These are phyloP conservation scores for Nanorana parkeri DNA, from an alignment of 2,113 vertebrate genomes.

Conservation along the genomic window DNA sequence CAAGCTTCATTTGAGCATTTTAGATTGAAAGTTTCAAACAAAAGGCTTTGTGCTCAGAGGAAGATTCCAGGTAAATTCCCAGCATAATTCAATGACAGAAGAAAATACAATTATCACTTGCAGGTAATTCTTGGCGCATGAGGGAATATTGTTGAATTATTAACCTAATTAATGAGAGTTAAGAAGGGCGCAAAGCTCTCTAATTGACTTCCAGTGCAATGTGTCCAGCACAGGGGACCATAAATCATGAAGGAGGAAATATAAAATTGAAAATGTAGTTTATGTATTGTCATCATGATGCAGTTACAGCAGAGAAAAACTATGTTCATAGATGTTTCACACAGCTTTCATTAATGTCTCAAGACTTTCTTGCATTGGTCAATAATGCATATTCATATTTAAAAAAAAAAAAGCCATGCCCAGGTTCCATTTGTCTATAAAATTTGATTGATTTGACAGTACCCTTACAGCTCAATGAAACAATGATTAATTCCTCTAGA, in stretches of 20 bases:
- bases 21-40: conserved; percentile 2
- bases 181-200: conserved; percentile 27
- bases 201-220: conserved; percentile 43
- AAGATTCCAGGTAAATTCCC: conserved; percentile 38
- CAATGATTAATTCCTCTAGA: too few species aligned
- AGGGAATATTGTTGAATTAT: conserved; percentile 38
- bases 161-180: conserved; percentile 45
- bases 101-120: conserved; percentile 44
- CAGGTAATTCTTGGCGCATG: conserved; percentile 48
- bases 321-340: neutral
- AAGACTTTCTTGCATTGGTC: neutral
- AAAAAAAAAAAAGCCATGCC: too few species aligned
- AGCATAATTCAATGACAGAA: conserved; percentile 42
- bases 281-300: conserved; percentile 1
- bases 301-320: conserved; percentile 3
- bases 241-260: conserved; percentile 34
- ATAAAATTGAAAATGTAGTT: conserved; percentile 35
- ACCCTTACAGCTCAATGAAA: too few species aligned
- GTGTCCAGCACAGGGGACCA: conserved; percentile 48
- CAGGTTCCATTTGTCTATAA: too few species aligned
- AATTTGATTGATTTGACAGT: too few species aligned
- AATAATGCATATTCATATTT: too few species aligned
- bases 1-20: conserved; percentile 13
- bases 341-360: neutral
- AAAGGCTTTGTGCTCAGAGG: neutral